phyloP scores from a whole-genome alignment of 1,140 invertebrate species.

The Temnothorax nylanderi region DNA sequence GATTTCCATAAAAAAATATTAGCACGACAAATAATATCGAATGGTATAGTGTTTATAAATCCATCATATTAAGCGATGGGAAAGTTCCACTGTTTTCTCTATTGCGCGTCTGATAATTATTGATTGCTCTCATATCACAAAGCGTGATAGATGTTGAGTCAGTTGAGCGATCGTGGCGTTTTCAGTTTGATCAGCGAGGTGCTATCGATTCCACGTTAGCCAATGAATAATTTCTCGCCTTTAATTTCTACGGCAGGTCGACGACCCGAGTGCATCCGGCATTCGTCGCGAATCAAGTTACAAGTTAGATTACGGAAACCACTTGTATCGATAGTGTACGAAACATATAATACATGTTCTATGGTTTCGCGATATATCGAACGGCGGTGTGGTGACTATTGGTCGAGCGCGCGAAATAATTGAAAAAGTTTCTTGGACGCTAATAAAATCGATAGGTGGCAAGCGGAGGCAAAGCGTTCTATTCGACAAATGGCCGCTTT shows the following conservation, averaged over 20 bases:
- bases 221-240: slow-evolving; percentile 42
- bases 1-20: no score
- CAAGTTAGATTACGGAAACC: slow-evolving; percentile 5
- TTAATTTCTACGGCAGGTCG: slow-evolving; percentile 29
- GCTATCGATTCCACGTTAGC: slow-evolving; percentile 42
- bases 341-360: not conserved
- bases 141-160: slow-evolving; percentile 33
- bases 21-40: not conserved
- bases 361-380: not conserved
- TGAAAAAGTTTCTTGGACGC: slow-evolving; percentile 46
- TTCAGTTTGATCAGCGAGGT: slow-evolving; percentile 18
- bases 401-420: slow-evolving; percentile 29
- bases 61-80: not conserved
- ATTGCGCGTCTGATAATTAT: slow-evolving; percentile 12
- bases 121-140: slow-evolving; percentile 23
- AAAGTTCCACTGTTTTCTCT: slow-evolving; percentile 12
- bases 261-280: slow-evolving; percentile 14
- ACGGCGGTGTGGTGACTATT: not conserved
- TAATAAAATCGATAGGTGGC: slow-evolving; percentile 50
- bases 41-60: not conserved
- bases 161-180: slow-evolving; percentile 17
- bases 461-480: slow-evolving; percentile 1
- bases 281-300: not conserved
- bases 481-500: slow-evolving; percentile 41
- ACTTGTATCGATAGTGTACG: not conserved